Conservation (phyloP, 2,888 invertebrate species). For the Criorhina ranunculi region DNA sequence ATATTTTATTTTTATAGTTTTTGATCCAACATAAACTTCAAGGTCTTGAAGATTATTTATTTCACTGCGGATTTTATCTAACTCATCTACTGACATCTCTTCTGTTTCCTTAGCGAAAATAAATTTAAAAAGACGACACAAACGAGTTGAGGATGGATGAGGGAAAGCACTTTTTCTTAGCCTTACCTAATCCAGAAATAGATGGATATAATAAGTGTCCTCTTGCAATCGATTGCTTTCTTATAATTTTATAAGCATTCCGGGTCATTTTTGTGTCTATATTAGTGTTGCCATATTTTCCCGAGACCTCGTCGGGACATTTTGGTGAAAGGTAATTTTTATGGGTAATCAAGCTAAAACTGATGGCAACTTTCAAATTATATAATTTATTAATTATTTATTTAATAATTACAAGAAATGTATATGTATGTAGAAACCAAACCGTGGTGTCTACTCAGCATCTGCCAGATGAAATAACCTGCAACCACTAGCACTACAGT, state of each 20-base stretch:
- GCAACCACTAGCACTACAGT: no score
- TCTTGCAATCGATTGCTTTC: slow-evolving; percentile 17
- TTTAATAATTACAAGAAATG: no score
- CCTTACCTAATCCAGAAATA: not conserved
- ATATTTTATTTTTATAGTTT: slow-evolving; percentile 14
- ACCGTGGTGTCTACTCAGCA: slow-evolving; percentile 12
- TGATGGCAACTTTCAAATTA: no score
- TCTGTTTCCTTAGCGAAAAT: slow-evolving; percentile 4
- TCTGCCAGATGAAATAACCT: no score
- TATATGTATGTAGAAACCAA: no score
- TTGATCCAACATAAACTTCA: not conserved
- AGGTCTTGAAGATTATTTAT: slow-evolving; percentile 11
- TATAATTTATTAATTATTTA: no score
- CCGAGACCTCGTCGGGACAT: no score
- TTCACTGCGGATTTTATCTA: slow-evolving; percentile 11
- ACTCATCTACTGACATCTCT: not conserved
- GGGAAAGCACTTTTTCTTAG: slow-evolving; percentile 1
- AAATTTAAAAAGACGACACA: slow-evolving; percentile 9
- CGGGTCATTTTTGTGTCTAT: no score
- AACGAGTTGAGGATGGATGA: slow-evolving; percentile 5
- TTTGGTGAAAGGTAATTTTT: no score
- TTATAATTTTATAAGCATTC: slow-evolving; percentile 8
- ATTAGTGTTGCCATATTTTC: no score
- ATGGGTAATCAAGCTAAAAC: no score
- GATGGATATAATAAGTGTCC: not conserved